Evolutionary conservation across 1,140 invertebrate genomes (phyloP), one percentile per base, ranked within the genome.

Genomic region (Chlorops oryzae): DNA sequence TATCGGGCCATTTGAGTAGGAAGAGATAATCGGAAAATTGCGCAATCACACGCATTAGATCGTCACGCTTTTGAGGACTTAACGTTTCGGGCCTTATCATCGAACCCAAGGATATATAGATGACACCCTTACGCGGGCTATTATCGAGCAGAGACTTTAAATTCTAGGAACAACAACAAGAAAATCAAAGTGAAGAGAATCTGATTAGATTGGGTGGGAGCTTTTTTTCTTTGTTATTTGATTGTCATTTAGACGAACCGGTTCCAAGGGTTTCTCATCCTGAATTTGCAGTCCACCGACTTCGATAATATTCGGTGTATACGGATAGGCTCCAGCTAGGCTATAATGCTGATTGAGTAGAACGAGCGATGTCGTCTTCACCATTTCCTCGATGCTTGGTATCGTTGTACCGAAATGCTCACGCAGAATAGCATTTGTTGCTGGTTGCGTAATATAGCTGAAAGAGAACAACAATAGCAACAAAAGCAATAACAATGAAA

Each of bases 1-100:
- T 75, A 39, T 69, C 74, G 56, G 82, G 81, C 80, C 81, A 87
- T 74, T 85, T 84, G 83, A 83, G 84, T 24, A 87, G 63, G 47
- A 86, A 79, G 1, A 27, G 63, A 17, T 67, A 63, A 5, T 50
- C 37, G 1, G 50, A 34, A 20, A 66, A 21, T 38, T 83, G 76
- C 10, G 78, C 74, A 15, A 86, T 59, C 22, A 76, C 76, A 3
- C 72, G 73, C n/a, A 84, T 62, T 46, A 88, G 76, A 0, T 70
- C 75, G 52, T 78, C 56, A 0, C 80, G 50, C 44, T 78, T 77
- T 3, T 77, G 65, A 6, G 72, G 56, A 0, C 82, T 74, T 57
- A 88, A 74, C 0, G 77, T 76, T 20, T 77, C 77, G 43, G 78
- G 74, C 59, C 78, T 79, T 3, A 85, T 65, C 64, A 81, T 78